Base-by-base conservation (phyloP, 2,113 vertebrate species). In the Tetraodon nigroviridis region DNA sequence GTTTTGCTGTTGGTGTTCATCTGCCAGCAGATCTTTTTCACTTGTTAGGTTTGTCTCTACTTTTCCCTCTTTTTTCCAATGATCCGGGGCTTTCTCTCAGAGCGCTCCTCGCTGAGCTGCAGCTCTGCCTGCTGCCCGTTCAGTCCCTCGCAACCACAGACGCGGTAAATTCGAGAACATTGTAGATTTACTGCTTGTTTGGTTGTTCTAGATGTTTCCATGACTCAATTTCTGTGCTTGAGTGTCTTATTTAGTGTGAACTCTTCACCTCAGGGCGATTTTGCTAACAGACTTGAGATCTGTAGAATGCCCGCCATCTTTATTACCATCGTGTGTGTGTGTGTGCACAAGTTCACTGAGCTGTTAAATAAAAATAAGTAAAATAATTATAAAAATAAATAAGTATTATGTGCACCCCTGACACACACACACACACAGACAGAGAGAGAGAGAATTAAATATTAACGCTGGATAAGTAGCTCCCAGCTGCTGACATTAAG, bases 401-500 rank as follows among this genome's bases (percentile, higher is more conserved):
- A 42, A 62, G 65, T 71, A 58, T 80, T 69, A 70, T 68, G 55
- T 71, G 64, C 83, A 19, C 21, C 37, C 32, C 60, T 61, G 37
- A 37, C 27, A 76, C 69, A 69, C 55, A 64, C 45, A 58, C 61
- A 57, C 56, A 77, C 64, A 66, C 70, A 49, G 56, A 47, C 24
- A 7, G 0, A 0, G 64, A 47, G 40, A 12, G 55, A 60, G 72
- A 75, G 17, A 74, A 62, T 64, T 29, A 65, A 66, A 82, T 75
- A 71, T 84, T 70, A 68, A 59, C 54, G 63, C 61, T 58, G 58
- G 71, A 82, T 87, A 81, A 85, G 62, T 76, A 71, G 80, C 70
- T 77, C 71, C 81, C 83, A 85, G 83, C 89, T 86, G 87, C 78
- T 81, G 88, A 89, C 90, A 90, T 92, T 89, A 89, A 89, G 82